phyloP scores from a whole-genome alignment of 2,888 invertebrate species.

The Pomacea canaliculata region DNA sequence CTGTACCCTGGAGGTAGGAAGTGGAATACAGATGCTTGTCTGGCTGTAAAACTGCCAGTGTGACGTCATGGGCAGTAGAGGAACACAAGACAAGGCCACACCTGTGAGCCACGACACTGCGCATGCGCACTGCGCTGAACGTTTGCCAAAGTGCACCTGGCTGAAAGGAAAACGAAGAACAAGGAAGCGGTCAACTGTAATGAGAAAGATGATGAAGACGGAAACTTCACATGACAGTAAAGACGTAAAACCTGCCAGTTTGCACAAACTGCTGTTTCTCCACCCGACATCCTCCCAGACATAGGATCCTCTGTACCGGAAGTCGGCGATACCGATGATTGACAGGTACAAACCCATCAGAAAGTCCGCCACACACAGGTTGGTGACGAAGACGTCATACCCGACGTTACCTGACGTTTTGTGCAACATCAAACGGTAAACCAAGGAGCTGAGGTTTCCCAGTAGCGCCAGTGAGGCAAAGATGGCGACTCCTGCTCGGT shows the following conservation, averaged over 20 bases:
- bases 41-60: not conserved
- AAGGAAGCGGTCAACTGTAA: not conserved
- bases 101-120: no score
- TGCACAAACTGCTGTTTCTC: not conserved
- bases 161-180: not conserved
- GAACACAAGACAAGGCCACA: no score
- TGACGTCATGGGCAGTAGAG: not conserved
- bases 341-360: no score
- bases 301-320: no score
- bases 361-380: no score
- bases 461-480: not conserved
- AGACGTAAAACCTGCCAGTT: not conserved
- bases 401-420: no score
- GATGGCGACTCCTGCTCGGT: not conserved
- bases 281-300: no score
- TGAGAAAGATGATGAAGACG: not conserved
- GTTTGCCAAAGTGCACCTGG: not conserved
- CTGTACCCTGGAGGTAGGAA: not conserved
- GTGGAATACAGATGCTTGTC: not conserved
- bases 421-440: no score
- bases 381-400: no score
- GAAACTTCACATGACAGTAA: not conserved
- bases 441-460: no score
- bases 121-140: not conserved
- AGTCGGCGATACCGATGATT: no score